Percentiles rank a stretch among this genome's conserved stretches.
Evolutionary conservation across 2,888 invertebrate species (phyloP).

Genomic region (Pheosia tremula): DNA sequence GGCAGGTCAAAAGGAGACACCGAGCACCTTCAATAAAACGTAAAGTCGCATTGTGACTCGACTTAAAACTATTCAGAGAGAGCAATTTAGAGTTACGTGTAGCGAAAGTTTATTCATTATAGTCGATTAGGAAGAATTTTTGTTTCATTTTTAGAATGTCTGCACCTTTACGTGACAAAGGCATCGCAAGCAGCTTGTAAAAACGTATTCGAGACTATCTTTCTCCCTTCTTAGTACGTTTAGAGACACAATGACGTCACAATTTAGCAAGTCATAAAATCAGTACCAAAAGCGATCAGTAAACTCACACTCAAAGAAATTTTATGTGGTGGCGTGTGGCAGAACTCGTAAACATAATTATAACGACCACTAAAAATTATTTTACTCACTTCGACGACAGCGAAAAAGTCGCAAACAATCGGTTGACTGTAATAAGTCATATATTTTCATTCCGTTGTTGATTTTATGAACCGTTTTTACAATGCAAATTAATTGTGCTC

Average conservation of each 20-base stretch:
- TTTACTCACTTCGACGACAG: slow-evolving; percentile 49
- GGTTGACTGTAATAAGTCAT: slow-evolving; percentile 29
- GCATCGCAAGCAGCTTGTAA: neutral
- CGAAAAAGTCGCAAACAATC: slow-evolving; percentile 44
- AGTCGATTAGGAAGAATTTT: neutral
- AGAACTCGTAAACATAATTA: slow-evolving; percentile 57
- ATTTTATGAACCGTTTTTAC: slow-evolving; percentile 33
- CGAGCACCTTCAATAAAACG: slow-evolving; percentile 4
- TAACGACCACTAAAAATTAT: slow-evolving; percentile 55
- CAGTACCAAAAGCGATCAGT: slow-evolving; percentile 45
- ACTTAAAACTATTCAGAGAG: neutral
- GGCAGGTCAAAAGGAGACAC: slow-evolving; percentile 4
- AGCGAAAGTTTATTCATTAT: neutral
- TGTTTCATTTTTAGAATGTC: neutral
- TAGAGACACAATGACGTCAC: slow-evolving; percentile 25
- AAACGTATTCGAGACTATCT: neutral
- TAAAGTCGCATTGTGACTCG: slow-evolving; percentile 3
- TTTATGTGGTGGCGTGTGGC: slow-evolving; percentile 53
- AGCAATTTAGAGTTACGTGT: neutral
- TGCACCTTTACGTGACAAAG: neutral
- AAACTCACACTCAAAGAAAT: slow-evolving; percentile 49
- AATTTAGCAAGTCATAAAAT: slow-evolving; percentile 40
- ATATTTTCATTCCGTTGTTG: slow-evolving; percentile 28
- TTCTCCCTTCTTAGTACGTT: slow-evolving; percentile 9
- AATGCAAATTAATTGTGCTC: slow-evolving; percentile 12